phyloP scores from a whole-genome alignment of 1,140 invertebrate genomes.

The Prorops nasuta region DNA sequence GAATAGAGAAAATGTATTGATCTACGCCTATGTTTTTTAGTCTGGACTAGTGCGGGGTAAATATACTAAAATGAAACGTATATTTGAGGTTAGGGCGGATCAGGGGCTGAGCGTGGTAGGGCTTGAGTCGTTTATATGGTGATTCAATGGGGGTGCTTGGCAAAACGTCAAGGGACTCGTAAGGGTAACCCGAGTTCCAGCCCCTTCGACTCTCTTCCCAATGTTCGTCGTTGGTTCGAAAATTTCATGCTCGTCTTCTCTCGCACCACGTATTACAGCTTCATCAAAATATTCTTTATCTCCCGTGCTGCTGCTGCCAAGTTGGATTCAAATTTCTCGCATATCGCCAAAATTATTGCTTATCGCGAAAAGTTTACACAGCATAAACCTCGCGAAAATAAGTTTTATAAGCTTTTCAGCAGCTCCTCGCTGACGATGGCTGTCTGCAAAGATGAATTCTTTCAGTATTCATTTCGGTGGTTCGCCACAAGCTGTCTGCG shows the following conservation, averaged over 20 bases:
- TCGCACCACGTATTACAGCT: too few relatives aligned
- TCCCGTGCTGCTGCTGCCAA: not conserved
- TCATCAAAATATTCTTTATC: not conserved
- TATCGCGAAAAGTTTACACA: too few relatives aligned
- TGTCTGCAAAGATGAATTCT: too few relatives aligned
- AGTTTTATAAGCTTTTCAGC: too few relatives aligned
- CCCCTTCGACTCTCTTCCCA: not conserved
- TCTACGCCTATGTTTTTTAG: conserved; percentile 26
- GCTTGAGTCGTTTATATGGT: conserved; percentile 44
- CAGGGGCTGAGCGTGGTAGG: conserved; percentile 34
- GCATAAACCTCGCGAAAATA: too few relatives aligned
- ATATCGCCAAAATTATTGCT: too few relatives aligned
- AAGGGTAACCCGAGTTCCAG: conserved; percentile 28
- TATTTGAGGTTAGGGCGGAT: conserved; percentile 44
- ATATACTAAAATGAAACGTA: conserved; percentile 46
- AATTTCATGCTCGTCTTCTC: conserved; percentile 18
- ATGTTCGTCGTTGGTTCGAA: conserved; percentile 13
- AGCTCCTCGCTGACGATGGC: too few relatives aligned
- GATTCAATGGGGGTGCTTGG: conserved; percentile 44
- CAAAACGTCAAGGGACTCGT: conserved; percentile 48
- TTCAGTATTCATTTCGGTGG: too few relatives aligned
- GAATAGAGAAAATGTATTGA: not conserved
- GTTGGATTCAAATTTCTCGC: not conserved
- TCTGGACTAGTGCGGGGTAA: conserved; percentile 12
- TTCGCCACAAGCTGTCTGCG: too few relatives aligned